A percentile compares a stretch with the other conserved stretches of the same genome.
These are phyloP conservation scores for Sardinella longiceps DNA, from an alignment of 2,797 vertebrate species.

Conservation along the genomic window DNA sequence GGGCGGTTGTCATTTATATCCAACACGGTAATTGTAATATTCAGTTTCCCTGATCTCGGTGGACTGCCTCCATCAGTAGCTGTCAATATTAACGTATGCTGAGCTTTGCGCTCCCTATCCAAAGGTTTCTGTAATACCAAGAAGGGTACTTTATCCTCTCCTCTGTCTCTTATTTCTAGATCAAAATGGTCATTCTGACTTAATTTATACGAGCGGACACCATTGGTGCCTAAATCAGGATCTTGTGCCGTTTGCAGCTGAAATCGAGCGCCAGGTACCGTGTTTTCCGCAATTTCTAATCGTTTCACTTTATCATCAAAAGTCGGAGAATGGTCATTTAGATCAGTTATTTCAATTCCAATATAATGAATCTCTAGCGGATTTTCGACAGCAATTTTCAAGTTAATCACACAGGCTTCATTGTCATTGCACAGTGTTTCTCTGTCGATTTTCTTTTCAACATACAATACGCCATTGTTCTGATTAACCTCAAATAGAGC, in stretches of 20 bases:
- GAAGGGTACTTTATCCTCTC: constrained; percentile 59
- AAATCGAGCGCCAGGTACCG: constrained; percentile 63
- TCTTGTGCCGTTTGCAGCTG: constrained; percentile 72
- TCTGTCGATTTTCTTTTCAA: constrained; percentile 70
- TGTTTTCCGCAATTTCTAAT: constrained; percentile 59
- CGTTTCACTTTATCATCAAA: constrained; percentile 51
- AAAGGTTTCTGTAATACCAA: constrained; percentile 60
- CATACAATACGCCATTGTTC: constrained; percentile 72
- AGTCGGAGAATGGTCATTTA: constrained; percentile 76
- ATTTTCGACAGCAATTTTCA: constrained; percentile 75
- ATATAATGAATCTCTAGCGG: constrained; percentile 77
- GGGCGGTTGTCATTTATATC: constrained; percentile 71
- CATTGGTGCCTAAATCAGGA: constrained; percentile 68
- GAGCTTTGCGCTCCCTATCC: constrained; percentile 58
- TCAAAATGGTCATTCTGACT: constrained; percentile 73
- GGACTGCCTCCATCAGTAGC: constrained; percentile 68
- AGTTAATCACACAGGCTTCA: constrained; percentile 65
- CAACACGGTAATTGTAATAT: constrained; percentile 59
- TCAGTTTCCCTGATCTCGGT: constrained; percentile 53
- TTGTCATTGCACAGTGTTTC: constrained; percentile 69
- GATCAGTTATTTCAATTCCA: constrained; percentile 71
- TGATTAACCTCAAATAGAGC: constrained; percentile 72
- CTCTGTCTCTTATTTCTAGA: constrained; percentile 70
- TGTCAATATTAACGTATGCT: constrained; percentile 51
- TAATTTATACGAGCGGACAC: constrained; percentile 73